Conservation (phyloP, 2,113 vertebrate species). For the human region DNA sequence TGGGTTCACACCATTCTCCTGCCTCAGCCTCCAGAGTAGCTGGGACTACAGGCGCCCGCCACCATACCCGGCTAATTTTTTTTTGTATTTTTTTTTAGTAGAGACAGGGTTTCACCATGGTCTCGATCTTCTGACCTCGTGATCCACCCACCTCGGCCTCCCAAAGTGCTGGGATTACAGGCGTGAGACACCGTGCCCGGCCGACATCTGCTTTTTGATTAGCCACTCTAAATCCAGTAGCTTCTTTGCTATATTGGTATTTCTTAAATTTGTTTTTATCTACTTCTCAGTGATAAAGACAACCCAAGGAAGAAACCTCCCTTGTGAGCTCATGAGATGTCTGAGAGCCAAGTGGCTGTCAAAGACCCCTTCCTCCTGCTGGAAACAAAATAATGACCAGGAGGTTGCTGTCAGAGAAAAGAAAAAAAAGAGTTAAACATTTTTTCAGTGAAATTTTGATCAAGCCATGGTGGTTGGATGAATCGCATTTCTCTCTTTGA, state of each 20-base stretch:
- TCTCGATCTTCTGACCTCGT: no score
- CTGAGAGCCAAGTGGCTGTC: neutral
- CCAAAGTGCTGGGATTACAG: no score
- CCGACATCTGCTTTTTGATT: neutral
- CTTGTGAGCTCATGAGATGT: neutral
- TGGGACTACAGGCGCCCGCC: no score
- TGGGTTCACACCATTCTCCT: no score
- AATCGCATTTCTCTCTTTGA: neutral
- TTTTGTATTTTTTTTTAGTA: no score
- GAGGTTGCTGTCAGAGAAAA: neutral
- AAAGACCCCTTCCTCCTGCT: fast-evolving
- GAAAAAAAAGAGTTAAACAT: no score
- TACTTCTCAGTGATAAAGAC: neutral
- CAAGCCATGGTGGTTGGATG: neutral
- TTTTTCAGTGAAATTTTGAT: neutral
- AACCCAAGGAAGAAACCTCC: neutral
- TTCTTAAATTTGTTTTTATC: neutral
- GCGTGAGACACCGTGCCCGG: no score
- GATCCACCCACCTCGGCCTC: no score
- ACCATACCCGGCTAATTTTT: no score
- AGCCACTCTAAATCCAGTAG: neutral
- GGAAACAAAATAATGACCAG: neutral
- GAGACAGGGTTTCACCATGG: no score
- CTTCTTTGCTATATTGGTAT: neutral
- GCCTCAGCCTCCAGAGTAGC: no score